These are phyloP conservation scores for Nipponacmea schrenckii DNA, from an alignment of 2,888 invertebrate genomes.

Conservation along the genomic window DNA sequence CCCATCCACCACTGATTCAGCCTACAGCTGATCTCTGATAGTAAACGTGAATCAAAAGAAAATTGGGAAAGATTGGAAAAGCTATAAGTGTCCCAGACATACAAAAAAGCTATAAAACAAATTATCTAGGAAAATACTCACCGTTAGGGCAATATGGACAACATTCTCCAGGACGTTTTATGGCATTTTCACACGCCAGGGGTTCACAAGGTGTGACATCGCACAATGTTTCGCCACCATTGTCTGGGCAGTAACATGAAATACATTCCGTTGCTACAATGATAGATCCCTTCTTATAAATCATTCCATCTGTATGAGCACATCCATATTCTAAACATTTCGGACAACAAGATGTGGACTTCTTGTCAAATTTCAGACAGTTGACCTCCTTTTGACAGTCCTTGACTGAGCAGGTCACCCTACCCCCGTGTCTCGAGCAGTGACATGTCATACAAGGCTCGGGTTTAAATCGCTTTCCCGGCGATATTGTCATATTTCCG, in stretches of 20 bases:
- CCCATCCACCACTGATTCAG: too few relatives aligned
- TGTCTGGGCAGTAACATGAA: conserved; percentile 18
- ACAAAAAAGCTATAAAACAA: too few relatives aligned
- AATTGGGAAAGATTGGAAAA: too few relatives aligned
- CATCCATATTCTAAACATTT: conserved; percentile 30
- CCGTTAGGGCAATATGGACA: conserved; percentile 15
- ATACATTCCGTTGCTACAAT: conserved; percentile 6
- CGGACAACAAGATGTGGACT: conserved; percentile 25
- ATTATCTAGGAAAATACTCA: not conserved
- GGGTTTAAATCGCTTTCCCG: conserved; percentile 27
- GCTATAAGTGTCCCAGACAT: too few relatives aligned
- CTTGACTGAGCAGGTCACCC: conserved; percentile 22
- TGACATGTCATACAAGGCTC: conserved; percentile 32
- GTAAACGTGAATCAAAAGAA: too few relatives aligned
- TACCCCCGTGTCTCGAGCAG: conserved; percentile 25
- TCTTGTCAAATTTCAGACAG: conserved; percentile 25
- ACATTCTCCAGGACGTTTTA: not conserved
- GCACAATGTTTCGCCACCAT: conserved; percentile 13
- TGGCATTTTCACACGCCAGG: conserved; percentile 7
- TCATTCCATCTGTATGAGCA: conserved; percentile 24
- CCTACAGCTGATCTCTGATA: too few relatives aligned
- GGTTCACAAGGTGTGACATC: conserved; percentile 13
- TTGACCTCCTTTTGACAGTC: conserved; percentile 28
- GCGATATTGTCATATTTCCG: conserved; percentile 18
- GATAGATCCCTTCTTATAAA: conserved; percentile 6